Conservation (phyloP, 2,888 invertebrate species). For the Helleia helle region DNA sequence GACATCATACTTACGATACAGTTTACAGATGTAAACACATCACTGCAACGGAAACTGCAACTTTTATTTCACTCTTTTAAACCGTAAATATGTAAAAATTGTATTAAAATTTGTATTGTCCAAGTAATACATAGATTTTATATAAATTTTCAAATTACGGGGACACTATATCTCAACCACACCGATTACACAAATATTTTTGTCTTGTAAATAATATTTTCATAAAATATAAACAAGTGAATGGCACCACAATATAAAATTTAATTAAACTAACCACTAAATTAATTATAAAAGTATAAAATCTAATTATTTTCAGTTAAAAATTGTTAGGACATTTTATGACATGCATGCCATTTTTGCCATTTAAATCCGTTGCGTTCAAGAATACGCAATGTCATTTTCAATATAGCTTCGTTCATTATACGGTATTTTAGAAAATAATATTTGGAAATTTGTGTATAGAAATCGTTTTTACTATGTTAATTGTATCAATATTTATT, state of each 20-base stretch:
- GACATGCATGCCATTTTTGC: constrained; percentile 64
- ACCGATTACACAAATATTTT: background rate
- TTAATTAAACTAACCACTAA: constrained; percentile 21
- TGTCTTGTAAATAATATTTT: constrained; percentile 1
- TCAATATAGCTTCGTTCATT: constrained; percentile 37
- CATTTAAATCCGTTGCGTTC: constrained; percentile 59
- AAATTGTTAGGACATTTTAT: constrained; percentile 51
- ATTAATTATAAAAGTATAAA: constrained; percentile 26
- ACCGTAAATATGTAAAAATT: constrained; percentile 19
- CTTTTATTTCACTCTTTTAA: constrained; percentile 25
- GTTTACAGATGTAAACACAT: constrained; percentile 70
- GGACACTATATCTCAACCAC: constrained; percentile 29
- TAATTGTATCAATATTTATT: too few species aligned
- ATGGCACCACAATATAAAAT: constrained; percentile 31
- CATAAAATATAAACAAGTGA: constrained; percentile 18
- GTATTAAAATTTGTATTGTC: background rate
- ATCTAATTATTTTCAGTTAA: constrained; percentile 40
- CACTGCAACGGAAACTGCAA: constrained; percentile 41
- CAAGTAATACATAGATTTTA: constrained; percentile 27
- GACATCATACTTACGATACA: constrained; percentile 70
- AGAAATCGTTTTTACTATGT: too few species aligned
- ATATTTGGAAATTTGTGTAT: too few species aligned
- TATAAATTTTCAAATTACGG: constrained; percentile 43
- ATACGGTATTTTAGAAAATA: too few species aligned
- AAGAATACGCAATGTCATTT: constrained; percentile 28